Percentiles rank a stretch among this genome's conserved stretches.
These are phyloP conservation scores for Ctenodactylus gundi DNA, from an alignment of 2,113 vertebrate genomes.

Conservation along the genomic window DNA sequence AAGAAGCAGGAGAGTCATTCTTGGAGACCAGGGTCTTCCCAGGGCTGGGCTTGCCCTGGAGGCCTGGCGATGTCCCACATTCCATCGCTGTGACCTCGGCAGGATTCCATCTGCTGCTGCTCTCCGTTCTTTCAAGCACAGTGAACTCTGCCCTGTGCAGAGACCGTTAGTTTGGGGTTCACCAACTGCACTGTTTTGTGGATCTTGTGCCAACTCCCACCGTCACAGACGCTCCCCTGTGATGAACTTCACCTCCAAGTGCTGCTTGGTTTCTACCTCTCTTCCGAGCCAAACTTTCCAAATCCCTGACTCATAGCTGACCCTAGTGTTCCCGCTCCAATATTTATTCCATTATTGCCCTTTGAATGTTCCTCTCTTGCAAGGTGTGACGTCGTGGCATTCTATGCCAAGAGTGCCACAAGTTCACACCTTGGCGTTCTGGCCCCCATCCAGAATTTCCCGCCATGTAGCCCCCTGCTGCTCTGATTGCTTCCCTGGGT, in stretches of 20 bases:
- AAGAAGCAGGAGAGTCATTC: neutral
- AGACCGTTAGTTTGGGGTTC: neutral
- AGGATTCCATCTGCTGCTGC: neutral
- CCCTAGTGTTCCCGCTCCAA: too few relatives aligned
- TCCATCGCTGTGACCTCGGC: fast-evolving
- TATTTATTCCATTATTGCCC: neutral
- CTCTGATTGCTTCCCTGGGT: fast-evolving
- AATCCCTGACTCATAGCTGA: neutral
- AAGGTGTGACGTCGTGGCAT: too few relatives aligned
- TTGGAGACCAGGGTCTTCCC: fast-evolving
- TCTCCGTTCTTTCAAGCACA: neutral
- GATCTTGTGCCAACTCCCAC: neutral
- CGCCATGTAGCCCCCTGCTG: too few relatives aligned
- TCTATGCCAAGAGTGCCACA: too few relatives aligned
- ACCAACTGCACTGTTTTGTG: neutral
- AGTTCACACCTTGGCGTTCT: too few relatives aligned
- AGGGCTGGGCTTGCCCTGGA: too few relatives aligned
- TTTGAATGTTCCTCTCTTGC: neutral
- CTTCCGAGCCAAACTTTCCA: too few relatives aligned
- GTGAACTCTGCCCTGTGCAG: neutral
- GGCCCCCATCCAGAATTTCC: too few relatives aligned
- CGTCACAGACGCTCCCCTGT: neutral
- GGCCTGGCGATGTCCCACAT: neutral
- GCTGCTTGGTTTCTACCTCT: neutral
- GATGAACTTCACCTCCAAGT: neutral